Evolutionary conservation across 2,797 vertebrate genomes (phyloP).

Genomic region (Pempheris klunzingeri): DNA sequence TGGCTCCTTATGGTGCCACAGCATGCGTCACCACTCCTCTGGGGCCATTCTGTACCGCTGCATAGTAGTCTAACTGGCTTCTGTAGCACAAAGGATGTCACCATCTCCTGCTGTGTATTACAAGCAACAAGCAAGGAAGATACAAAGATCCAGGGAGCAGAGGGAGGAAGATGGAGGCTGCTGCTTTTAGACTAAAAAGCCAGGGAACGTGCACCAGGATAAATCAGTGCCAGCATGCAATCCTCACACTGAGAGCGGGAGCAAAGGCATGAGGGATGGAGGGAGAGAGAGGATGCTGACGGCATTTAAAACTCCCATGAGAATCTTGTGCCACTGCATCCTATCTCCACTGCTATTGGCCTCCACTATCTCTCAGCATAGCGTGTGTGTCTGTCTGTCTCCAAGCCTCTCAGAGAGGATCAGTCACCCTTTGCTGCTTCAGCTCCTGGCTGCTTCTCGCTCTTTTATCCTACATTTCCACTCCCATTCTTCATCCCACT

Average conservation of each 20-base stretch:
- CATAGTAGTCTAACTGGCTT: conserved; percentile 57
- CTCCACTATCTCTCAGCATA: conserved; percentile 66
- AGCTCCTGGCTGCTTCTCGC: conserved; percentile 77
- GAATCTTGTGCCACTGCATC: conserved; percentile 74
- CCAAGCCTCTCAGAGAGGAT: conserved; percentile 81
- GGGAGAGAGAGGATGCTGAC: conserved; percentile 66
- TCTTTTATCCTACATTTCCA: conserved; percentile 56
- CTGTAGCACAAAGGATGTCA: conserved; percentile 68
- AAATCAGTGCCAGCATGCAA: conserved; percentile 68
- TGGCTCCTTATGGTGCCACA: conserved; percentile 62
- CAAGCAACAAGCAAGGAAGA: conserved; percentile 62
- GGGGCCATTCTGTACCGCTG: conserved; percentile 65
- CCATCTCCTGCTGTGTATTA: conserved; percentile 67
- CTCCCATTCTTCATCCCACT: conserved; percentile 40
- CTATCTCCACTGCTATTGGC: conserved; percentile 73
- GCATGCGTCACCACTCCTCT: conserved; percentile 61
- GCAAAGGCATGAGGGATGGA: conserved; percentile 45
- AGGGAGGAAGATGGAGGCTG: conserved; percentile 50
- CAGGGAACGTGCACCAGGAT: conserved; percentile 55
- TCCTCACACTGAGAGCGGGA: conserved; percentile 44
- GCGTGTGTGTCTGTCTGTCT: conserved; percentile 74
- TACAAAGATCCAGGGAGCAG: conserved; percentile 46
- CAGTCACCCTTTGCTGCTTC: conserved; percentile 86
- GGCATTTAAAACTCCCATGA: conserved; percentile 80
- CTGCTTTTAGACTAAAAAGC: conserved; percentile 71